Evolutionary conservation across 2,888 invertebrate genomes (phyloP), one percentile per base, ranked within the genome.

Genomic region (Alentia gelatinosa): DNA sequence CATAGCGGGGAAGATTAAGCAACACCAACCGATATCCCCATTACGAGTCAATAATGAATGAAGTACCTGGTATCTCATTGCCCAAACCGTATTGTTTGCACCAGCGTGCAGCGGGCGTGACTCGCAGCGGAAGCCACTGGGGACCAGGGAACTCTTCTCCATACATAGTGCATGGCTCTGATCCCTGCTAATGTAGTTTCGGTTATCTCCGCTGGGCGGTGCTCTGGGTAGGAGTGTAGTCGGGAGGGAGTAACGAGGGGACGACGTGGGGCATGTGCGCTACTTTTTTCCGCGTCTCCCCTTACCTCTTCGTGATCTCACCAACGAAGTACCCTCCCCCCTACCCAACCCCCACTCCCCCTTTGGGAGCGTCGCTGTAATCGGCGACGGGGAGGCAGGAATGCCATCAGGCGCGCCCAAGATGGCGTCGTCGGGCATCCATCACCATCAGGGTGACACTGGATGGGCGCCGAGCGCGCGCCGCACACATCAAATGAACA

Each of bases 401-500:
- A 79, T 79, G 79, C 79, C 79, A 79, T 79, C 42, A 86, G 86
- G 86, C 47, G 86, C 26, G 50, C 15, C 83, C 86, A 42, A 42
- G 86, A 42, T 35, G 50, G 47, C 47, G 33, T 23, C 47, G 7
- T 1, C n/a, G 26, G 26, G 42, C 86, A 86, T 86, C 86, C 86
- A 86, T 86, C 86, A 86, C 50, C 30, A 86, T 86, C 86, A 47
- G 50, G 86, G 42, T 86, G 86, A 86, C 86, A 86, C 86, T 30
- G 15, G 23, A 86, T 86, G 86, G 86, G 86, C 33, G 47, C 39
- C 42, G 42, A 26, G 83, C 23, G 83, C 83, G 42, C 26, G 83
- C 50, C 26, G 50, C 30, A 86, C 86, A 86, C 86, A 86, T 86
- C 86, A 86, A 86, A 86, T 86, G 47, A 86, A 86, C 86, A 86